Evolutionary conservation across 2,113 vertebrate genomes (phyloP).

Genomic region (Hyla sarda): DNA sequence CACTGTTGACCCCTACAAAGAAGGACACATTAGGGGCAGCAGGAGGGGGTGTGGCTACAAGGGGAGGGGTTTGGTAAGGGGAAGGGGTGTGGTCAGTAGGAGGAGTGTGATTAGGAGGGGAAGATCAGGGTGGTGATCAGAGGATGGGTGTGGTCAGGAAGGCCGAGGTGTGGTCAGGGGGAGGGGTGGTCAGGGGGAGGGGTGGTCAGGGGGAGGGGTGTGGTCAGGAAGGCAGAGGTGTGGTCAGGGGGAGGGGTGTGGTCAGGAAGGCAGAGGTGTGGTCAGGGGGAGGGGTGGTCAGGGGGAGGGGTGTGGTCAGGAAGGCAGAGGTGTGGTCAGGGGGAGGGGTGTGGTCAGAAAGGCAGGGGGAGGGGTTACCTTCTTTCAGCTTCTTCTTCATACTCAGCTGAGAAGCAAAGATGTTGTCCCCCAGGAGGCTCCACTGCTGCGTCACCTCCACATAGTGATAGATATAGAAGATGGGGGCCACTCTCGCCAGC

Average conservation of each 20-base stretch:
- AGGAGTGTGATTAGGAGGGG: no score
- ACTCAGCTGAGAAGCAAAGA: conserved; percentile 61
- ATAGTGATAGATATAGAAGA: conserved; percentile 83
- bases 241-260: background rate
- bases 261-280: no score
- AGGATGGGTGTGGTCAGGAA: background rate
- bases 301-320: no score
- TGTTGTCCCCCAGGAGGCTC: conserved; percentile 71
- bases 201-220: background rate
- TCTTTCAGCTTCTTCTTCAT: conserved; percentile 79
- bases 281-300: no score
- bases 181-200: background rate
- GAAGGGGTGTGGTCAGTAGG: no score
- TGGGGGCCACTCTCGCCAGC: conserved; percentile 72
- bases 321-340: background rate
- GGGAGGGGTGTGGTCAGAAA: no score
- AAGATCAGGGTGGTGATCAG: no score
- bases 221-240: background rate
- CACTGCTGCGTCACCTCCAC: conserved; percentile 79
- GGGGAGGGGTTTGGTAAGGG: no score
- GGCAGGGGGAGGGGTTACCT: conserved; percentile 69
- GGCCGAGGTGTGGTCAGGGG: background rate
- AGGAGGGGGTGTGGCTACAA: no score
- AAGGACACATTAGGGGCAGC: background rate
- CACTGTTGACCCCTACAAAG: conserved; percentile 72